Evolutionary conservation across 2,113 vertebrate genomes (phyloP).

Genomic region (Rafetus swinhoei): DNA sequence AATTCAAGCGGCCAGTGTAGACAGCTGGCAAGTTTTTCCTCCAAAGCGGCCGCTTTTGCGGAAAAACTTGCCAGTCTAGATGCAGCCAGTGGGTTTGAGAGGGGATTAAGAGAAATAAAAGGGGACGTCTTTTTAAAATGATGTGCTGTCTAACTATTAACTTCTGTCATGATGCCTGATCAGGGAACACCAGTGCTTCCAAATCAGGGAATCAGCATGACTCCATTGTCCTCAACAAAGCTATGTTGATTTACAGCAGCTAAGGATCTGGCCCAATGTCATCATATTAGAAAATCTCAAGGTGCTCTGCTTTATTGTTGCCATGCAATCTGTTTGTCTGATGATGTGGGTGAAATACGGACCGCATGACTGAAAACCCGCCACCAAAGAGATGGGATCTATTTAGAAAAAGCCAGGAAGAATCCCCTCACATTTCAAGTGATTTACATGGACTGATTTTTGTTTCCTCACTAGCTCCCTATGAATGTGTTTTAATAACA

Average conservation of each 20-base stretch:
- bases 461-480: background rate
- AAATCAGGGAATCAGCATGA: background rate
- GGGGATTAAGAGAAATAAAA: background rate
- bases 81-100: background rate
- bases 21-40: too few relatives aligned
- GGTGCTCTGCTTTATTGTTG: background rate
- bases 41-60: too few relatives aligned
- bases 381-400: background rate
- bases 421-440: background rate
- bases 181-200: background rate
- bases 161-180: background rate
- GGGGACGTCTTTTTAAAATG: rapidly evolving
- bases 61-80: too few relatives aligned
- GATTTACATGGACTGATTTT: background rate
- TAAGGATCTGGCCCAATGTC: background rate
- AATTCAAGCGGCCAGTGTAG: too few relatives aligned
- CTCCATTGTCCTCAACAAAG: background rate
- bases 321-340: background rate
- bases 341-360: background rate
- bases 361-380: background rate
- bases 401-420: background rate
- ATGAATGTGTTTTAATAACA: background rate
- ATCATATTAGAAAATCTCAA: background rate
- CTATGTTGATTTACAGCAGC: background rate
- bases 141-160: background rate